Evolutionary conservation across 2,888 invertebrate genomes (phyloP), one percentile per base, ranked within the genome.

Genomic region (Lasioglossum lativentre): DNA sequence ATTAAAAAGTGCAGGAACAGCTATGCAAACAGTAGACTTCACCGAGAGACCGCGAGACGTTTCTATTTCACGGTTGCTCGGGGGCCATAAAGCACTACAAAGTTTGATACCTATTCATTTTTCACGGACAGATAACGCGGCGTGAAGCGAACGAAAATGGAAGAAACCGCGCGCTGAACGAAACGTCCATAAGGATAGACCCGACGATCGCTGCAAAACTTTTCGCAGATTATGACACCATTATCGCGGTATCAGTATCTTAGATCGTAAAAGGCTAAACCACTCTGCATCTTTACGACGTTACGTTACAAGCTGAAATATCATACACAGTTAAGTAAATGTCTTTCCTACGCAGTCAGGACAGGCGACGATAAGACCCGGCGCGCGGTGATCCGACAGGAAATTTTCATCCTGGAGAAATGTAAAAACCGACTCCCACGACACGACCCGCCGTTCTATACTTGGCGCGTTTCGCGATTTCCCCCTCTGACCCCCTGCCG

Each of bases 351-450:
- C 52, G 40, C 73, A 45, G n/a, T 10, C 79, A n/a, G 30, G 42
- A 82, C 73, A 47, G 30, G 63, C 40, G 79, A 79, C 72, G 78
- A 81, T 78, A 72, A 71, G 77, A 68, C 19, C 71, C 27, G 27
- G 10, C n/a, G n/a, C n/a, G n/a, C 34, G 63, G 34, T 40, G 75
- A 76, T 68, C 63, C 75, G 68, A 77, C 68, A 70, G 47, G 47
- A 70, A 42, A 77, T 52, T 47, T 70, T 77, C 77, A 47, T 47
- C 68, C 4, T 30, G 19, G 68, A 63, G 68, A 59, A 74, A 82
- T 47, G 68, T 74, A 40, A 74, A 66, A 45, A 72, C 1, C 68
- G 34, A 84, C 84, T 83, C 84, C 84, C 78, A 83, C 84, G 83
- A 75, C 59, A 47, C 12, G 70, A 3, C 42, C 40, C 8, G 6